These are phyloP conservation scores for Scytalopus superciliaris DNA, from an alignment of 2,113 vertebrate genomes.

Conservation along the genomic window DNA sequence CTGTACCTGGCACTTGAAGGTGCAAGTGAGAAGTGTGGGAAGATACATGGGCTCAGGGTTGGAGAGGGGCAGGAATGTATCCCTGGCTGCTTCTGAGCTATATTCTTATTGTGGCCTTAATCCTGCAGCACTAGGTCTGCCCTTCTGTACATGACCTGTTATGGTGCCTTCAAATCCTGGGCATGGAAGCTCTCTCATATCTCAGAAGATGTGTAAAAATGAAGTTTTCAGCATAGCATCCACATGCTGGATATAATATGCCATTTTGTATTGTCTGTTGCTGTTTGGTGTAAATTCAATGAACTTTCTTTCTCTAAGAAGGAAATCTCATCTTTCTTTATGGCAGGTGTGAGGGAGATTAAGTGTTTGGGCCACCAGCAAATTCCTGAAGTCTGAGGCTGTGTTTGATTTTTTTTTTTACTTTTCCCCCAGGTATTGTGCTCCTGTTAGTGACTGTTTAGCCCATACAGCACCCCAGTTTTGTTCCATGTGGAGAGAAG, in stretches of 20 bases:
- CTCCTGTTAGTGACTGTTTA: neutral
- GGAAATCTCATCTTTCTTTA: neutral
- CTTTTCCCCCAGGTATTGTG: neutral
- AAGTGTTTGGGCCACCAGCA: neutral
- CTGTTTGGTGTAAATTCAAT: neutral
- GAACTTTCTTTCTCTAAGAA: neutral
- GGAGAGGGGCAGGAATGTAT: neutral
- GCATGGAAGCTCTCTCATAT: conserved; percentile 14
- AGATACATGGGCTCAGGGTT: neutral
- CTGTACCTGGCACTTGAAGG: neutral
- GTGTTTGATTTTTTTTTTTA: neutral
- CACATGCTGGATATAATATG: neutral
- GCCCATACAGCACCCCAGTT: neutral
- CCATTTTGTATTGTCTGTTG: neutral
- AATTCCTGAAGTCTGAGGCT: neutral
- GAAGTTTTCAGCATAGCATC: neutral
- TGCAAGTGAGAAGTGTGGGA: neutral
- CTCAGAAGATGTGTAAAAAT: neutral
- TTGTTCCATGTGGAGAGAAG: neutral
- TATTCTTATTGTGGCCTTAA: conserved; percentile 18
- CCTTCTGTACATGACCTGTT: neutral
- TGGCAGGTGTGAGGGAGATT: neutral
- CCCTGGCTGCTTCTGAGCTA: conserved; percentile 27
- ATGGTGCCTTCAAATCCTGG: conserved; percentile 33
- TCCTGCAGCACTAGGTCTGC: conserved; percentile 1